Evolutionary conservation across 2,888 invertebrate genomes (phyloP).

Genomic region (Eucriotettix oculatus): DNA sequence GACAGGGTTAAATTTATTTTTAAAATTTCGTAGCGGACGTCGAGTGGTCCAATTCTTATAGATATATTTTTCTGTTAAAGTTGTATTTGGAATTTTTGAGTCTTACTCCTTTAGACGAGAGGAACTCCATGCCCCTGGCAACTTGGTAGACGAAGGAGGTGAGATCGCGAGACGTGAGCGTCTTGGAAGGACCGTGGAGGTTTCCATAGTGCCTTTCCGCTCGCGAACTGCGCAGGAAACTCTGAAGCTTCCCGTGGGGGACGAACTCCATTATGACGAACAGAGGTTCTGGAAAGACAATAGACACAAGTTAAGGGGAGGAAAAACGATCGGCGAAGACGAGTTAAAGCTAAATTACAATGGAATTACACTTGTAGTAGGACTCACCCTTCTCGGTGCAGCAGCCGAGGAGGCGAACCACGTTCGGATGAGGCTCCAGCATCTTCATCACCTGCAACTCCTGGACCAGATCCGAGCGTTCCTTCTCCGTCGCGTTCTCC

Average conservation of each 20-base stretch:
- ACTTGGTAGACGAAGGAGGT: slow-evolving; percentile 86
- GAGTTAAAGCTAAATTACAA: too few relatives aligned
- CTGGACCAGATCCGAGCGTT: slow-evolving; percentile 69
- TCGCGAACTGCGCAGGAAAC: slow-evolving; percentile 69
- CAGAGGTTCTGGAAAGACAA: slow-evolving; percentile 47
- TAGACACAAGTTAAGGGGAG: too few relatives aligned
- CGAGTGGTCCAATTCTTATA: too few relatives aligned
- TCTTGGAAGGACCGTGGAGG: slow-evolving; percentile 56
- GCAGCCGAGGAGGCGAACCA: slow-evolving; percentile 72
- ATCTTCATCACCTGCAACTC: slow-evolving; percentile 86
- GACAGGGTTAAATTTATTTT: too few relatives aligned
- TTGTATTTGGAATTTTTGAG: not conserved
- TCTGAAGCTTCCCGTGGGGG: slow-evolving; percentile 73
- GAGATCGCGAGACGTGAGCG: slow-evolving; percentile 68
- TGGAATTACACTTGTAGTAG: too few relatives aligned
- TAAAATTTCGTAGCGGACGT: too few relatives aligned
- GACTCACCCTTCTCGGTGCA: slow-evolving; percentile 57
- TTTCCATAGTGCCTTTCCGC: slow-evolving; percentile 70
- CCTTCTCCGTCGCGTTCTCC: slow-evolving; percentile 77
- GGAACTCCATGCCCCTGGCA: slow-evolving; percentile 75
- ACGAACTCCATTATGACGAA: slow-evolving; percentile 88
- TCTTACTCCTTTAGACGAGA: slow-evolving; percentile 67
- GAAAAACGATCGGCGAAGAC: too few relatives aligned
- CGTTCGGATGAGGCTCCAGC: slow-evolving; percentile 77
- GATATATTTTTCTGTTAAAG: not conserved